Percentiles rank a stretch among this genome's conserved stretches.
Evolutionary conservation across 2,113 vertebrate genomes (phyloP).

Genomic region (Phasianus colchicus): DNA sequence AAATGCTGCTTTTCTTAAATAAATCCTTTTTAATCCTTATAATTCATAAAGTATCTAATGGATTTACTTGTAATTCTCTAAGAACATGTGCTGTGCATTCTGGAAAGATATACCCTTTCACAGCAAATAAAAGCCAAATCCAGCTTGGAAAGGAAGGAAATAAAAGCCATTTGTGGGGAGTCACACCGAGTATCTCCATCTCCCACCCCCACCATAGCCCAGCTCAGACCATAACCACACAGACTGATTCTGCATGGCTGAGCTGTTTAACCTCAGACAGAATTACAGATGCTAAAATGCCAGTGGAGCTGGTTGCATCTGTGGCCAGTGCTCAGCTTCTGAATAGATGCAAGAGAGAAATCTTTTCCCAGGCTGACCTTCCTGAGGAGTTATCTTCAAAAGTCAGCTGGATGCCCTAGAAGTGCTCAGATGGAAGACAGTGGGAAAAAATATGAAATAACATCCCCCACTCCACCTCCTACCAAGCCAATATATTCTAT

Average conservation of each 20-base stretch:
- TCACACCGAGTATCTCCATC: rapidly evolving
- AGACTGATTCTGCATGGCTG: neutral
- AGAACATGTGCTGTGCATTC: rapidly evolving
- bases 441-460: no score
- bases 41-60: neutral
- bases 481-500: rapidly evolving
- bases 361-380: neutral
- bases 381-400: neutral
- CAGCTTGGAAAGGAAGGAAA: neutral
- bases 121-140: neutral
- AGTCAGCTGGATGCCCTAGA: neutral
- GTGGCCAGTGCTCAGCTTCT: neutral
- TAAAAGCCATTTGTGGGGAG: neutral
- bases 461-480: neutral
- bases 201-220: neutral
- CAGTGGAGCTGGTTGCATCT: neutral
- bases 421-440: neutral
- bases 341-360: neutral
- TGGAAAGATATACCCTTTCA: neutral
- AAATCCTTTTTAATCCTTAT: neutral
- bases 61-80: neutral
- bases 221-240: rapidly evolving
- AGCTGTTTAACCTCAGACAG: neutral
- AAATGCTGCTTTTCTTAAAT: neutral
- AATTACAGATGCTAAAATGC: neutral